phyloP scores from a whole-genome alignment of 2,797 vertebrate genomes.

The Microctenopoma stevenorrisi region DNA sequence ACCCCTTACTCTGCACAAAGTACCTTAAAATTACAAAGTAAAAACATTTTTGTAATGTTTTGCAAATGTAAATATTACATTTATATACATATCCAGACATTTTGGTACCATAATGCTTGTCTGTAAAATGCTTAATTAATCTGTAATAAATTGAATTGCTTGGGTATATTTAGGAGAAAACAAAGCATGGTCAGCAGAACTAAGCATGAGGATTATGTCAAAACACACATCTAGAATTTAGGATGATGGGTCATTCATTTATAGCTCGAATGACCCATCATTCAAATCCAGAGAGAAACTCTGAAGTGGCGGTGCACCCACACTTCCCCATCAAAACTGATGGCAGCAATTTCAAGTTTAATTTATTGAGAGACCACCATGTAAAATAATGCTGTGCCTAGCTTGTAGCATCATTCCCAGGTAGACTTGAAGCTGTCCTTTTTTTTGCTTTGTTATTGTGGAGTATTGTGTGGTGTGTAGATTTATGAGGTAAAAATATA shows the following conservation, averaged over 20 bases:
- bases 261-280: no score
- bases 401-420: background rate
- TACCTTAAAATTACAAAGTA: background rate
- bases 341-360: background rate
- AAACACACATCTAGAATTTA: no score
- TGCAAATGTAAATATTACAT: background rate
- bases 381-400: background rate
- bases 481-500: no score
- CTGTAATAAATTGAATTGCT: constrained; percentile 5
- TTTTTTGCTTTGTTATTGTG: no score
- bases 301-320: rapidly evolving
- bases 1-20: background rate
- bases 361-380: background rate
- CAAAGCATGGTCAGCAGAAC: background rate
- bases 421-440: no score
- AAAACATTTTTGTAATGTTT: no score
- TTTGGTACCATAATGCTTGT: background rate
- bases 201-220: background rate
- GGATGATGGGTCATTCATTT: no score
- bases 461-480: no score
- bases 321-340: background rate
- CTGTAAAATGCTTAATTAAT: background rate
- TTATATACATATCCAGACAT: background rate
- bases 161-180: background rate
- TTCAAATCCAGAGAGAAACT: background rate